Evolutionary conservation across 2,113 vertebrate genomes (phyloP).

Genomic region (Lontra canadensis): DNA sequence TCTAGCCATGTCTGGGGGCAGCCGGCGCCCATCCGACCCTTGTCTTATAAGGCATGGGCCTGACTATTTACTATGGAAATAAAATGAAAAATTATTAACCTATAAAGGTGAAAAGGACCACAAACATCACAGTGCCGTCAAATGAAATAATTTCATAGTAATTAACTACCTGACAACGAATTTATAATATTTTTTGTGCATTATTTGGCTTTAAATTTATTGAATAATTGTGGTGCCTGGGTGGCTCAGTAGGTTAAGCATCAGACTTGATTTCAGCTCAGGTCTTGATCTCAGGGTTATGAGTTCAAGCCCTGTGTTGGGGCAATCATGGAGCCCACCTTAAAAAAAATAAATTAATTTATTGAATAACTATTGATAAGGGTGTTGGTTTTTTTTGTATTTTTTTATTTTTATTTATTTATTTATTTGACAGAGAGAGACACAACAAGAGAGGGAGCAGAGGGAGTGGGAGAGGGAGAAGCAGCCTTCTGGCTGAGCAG

Average conservation of each 20-base stretch:
- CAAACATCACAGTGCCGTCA: background rate
- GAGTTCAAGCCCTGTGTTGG: background rate
- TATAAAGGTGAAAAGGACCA: background rate
- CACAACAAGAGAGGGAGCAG: too few relatives aligned
- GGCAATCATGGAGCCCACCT: background rate
- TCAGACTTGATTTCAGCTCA: background rate
- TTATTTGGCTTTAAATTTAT: background rate
- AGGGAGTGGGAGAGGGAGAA: too few relatives aligned
- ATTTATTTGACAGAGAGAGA: too few relatives aligned
- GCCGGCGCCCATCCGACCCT: rapidly evolving
- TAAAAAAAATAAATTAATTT: background rate
- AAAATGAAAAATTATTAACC: background rate
- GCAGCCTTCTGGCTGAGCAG: too few relatives aligned
- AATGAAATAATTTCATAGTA: background rate
- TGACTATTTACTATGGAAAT: background rate
- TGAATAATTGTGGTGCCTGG: background rate
- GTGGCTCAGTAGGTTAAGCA: background rate
- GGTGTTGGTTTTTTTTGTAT: background rate
- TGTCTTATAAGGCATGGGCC: background rate
- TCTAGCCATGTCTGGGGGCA: background rate
- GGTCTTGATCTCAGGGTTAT: background rate
- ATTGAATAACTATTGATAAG: background rate
- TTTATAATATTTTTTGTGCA: background rate
- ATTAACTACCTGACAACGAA: background rate
- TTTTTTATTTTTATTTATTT: too few relatives aligned